Percentiles rank a stretch among this genome's conserved stretches.
These are phyloP conservation scores for Prietella phreatophila DNA, from an alignment of 2,113 vertebrate species.

Conservation along the genomic window DNA sequence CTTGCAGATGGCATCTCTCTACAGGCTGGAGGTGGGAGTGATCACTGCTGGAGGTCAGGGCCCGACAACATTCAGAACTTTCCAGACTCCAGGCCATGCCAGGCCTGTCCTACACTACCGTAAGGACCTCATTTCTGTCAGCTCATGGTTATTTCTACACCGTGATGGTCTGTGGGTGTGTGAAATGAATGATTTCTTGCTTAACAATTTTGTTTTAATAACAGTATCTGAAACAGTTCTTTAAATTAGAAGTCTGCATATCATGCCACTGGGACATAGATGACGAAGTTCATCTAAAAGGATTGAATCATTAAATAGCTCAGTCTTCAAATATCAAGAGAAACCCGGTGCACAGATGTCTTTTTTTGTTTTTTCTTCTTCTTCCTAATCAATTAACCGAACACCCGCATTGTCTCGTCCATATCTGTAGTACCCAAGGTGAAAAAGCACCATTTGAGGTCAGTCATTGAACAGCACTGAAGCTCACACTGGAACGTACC, in stretches of 20 bases:
- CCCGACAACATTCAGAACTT: slow-evolving; percentile 59
- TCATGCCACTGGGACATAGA: not conserved
- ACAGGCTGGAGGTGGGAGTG: slow-evolving; percentile 64
- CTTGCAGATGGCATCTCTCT: slow-evolving; percentile 61
- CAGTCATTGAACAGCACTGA: slow-evolving; percentile 59
- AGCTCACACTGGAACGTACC: slow-evolving; percentile 35
- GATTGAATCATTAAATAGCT: not conserved
- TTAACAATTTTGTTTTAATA: not conserved
- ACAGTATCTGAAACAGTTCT: not conserved
- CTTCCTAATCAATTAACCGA: not conserved
- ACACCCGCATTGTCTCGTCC: not conserved
- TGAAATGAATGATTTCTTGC: not conserved
- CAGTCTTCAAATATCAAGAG: not conserved
- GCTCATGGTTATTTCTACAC: not conserved
- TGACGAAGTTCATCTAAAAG: not conserved
- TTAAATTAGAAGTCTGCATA: not conserved
- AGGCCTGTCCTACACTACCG: slow-evolving; percentile 53
- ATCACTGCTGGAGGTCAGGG: slow-evolving; percentile 63
- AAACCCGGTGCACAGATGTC: not conserved
- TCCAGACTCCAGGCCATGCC: slow-evolving; percentile 63
- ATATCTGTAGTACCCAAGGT: slow-evolving; percentile 53
- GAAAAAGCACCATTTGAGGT: slow-evolving; percentile 59
- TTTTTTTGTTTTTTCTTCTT: not conserved
- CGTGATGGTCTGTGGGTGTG: not conserved
- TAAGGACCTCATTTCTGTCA: slow-evolving; percentile 45